These are phyloP conservation scores for Tenebrio molitor DNA, from an alignment of 1,140 invertebrate species.

Conservation along the genomic window DNA sequence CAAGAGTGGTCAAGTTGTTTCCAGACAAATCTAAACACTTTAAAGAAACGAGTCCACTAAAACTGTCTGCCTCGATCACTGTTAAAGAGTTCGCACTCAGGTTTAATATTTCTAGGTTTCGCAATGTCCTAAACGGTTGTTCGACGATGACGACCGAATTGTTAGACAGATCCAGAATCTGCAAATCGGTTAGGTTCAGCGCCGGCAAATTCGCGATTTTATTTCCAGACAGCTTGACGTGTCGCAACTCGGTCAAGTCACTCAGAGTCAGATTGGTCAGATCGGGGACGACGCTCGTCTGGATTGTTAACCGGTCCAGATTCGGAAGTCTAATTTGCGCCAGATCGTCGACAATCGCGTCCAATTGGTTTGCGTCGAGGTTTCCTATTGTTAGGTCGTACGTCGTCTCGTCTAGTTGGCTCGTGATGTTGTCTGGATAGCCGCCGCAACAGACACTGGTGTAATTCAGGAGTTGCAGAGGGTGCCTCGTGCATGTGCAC, in stretches of 20 bases:
- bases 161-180: constrained; percentile 73
- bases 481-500: constrained; percentile 52
- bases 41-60: constrained; percentile 66
- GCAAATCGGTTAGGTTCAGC: constrained; percentile 60
- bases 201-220: constrained; percentile 64
- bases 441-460: constrained; percentile 43
- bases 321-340: neutral
- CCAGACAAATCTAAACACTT: constrained; percentile 74
- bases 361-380: constrained; percentile 23
- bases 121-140: constrained; percentile 62
- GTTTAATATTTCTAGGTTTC: constrained; percentile 68
- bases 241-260: constrained; percentile 66
- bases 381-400: constrained; percentile 42
- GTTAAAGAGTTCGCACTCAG: constrained; percentile 71
- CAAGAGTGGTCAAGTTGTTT: constrained; percentile 74
- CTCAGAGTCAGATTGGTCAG: constrained; percentile 60
- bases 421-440: constrained; percentile 22
- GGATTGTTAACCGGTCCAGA: constrained; percentile 1
- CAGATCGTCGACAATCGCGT: constrained; percentile 1
- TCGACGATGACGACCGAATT: constrained; percentile 62
- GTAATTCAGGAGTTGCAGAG: constrained; percentile 34
- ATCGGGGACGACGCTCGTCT: constrained; percentile 2
- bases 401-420: constrained; percentile 48
- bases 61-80: constrained; percentile 69
- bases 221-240: constrained; percentile 70